phyloP scores from a whole-genome alignment of 2,797 vertebrate genomes.

The Stomatorhinus walkeri region DNA sequence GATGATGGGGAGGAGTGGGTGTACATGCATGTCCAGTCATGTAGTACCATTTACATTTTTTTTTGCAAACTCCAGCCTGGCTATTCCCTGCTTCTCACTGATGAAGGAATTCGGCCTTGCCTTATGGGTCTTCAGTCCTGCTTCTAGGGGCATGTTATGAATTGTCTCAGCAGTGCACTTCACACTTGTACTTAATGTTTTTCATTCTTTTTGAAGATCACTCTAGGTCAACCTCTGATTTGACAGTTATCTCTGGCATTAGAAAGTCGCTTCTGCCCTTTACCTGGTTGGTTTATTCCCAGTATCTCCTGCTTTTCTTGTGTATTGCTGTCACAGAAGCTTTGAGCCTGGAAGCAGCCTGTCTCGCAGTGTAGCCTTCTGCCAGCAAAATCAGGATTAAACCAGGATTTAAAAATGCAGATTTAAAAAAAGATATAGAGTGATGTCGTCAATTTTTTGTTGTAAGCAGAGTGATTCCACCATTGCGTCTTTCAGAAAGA shows the following conservation, averaged over 20 bases:
- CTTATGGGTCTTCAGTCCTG: neutral
- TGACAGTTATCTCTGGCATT: neutral
- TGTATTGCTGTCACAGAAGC: neutral
- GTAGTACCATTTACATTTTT: neutral
- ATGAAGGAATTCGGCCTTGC: neutral
- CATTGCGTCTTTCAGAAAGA: too few relatives aligned
- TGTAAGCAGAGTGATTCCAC: too few relatives aligned
- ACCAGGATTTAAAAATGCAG: neutral
- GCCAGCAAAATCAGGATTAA: neutral
- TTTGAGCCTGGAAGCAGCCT: neutral
- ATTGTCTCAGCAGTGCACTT: too few relatives aligned
- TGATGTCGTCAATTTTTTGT: neutral
- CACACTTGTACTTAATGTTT: neutral
- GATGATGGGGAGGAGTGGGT: too few relatives aligned
- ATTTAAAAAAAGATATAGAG: neutral
- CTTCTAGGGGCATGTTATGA: too few relatives aligned
- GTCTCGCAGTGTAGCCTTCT: neutral
- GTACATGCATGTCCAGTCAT: neutral
- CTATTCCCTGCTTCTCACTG: neutral
- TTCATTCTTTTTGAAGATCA: neutral
- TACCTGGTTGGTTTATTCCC: neutral
- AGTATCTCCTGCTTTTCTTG: neutral
- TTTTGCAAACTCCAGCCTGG: neutral
- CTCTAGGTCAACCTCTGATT: neutral
- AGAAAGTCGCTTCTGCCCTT: neutral